phyloP scores from a whole-genome alignment of 1,140 invertebrate species.

The Drosophila eugracilis region DNA sequence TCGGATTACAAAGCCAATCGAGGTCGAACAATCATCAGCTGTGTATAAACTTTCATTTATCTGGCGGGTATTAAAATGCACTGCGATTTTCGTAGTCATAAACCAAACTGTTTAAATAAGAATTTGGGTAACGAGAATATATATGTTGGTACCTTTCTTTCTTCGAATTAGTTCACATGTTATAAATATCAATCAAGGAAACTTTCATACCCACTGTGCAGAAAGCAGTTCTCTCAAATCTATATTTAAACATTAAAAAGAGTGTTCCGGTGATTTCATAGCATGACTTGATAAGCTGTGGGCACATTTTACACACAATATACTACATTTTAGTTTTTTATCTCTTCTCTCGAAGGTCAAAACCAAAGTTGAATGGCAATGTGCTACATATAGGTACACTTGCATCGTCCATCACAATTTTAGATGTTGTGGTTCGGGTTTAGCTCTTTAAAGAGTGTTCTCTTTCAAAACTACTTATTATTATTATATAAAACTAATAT shows the following conservation, averaged over 20 bases:
- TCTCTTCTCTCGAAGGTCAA: conserved; percentile 17
- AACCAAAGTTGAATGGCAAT: background rate
- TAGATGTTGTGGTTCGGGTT: background rate
- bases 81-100: background rate
- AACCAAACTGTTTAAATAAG: background rate
- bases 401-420: background rate
- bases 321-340: conserved; percentile 9
- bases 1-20: conserved; percentile 18
- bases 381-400: no score
- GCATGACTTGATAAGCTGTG: conserved; percentile 26
- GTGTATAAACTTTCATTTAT: conserved; percentile 15
- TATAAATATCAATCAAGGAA: background rate
- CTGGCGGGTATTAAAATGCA: background rate
- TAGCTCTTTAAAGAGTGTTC: background rate
- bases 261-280: conserved; percentile 38
- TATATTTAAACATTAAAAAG: conserved; percentile 27
- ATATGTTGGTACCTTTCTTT: no score
- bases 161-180: no score
- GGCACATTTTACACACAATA: conserved; percentile 5
- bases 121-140: no score
- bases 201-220: background rate
- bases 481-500: no score
- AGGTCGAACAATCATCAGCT: conserved; percentile 24
- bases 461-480: no score
- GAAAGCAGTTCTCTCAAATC: conserved; percentile 3